These are phyloP conservation scores for Psammodynastes pulverulentus DNA, from an alignment of 2,113 vertebrate species.

Conservation along the genomic window DNA sequence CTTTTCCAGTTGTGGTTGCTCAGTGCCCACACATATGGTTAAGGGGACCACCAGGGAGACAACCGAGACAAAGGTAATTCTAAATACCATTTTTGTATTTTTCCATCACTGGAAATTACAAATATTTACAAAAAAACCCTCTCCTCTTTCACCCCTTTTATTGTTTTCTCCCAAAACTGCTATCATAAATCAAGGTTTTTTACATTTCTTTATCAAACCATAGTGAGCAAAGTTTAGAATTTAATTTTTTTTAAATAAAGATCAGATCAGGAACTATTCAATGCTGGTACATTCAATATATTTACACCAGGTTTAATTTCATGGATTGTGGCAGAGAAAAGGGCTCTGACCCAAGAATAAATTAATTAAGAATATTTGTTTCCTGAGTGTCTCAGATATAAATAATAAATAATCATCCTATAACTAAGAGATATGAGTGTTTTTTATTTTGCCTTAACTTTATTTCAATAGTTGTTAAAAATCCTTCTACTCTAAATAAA, in stretches of 20 bases:
- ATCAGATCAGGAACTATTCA: background rate
- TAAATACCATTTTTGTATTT: background rate
- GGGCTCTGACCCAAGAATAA: background rate
- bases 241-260: background rate
- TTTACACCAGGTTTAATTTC: background rate
- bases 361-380: background rate
- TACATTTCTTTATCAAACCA: background rate
- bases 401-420: background rate
- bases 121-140: background rate
- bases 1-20: background rate
- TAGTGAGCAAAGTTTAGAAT: background rate
- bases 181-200: background rate
- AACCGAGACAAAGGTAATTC: background rate
- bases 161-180: background rate
- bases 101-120: background rate
- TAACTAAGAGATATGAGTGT: background rate
- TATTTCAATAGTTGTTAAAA: background rate
- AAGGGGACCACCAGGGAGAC: background rate
- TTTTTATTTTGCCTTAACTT: background rate
- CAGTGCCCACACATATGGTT: background rate
- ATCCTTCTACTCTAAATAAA: background rate
- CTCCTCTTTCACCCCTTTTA: background rate
- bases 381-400: background rate
- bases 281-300: background rate
- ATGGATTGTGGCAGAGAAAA: background rate